Evolutionary conservation across 2,797 vertebrate species (phyloP), one percentile per base, ranked within the genome.

Genomic region (Mus minutoides): DNA sequence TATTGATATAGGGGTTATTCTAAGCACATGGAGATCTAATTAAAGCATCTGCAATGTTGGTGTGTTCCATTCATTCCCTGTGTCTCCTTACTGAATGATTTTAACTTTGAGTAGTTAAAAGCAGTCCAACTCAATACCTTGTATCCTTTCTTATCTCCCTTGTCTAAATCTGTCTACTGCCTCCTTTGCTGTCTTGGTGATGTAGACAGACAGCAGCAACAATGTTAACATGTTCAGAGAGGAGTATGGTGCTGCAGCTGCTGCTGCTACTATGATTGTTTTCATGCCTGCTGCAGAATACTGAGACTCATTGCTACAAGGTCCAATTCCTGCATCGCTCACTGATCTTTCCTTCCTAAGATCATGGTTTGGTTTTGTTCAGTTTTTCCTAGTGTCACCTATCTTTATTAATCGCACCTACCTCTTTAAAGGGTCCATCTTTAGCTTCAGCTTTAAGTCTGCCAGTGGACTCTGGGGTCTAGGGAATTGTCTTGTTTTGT

Each of bases 1-100:
- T 56, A 94, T 82, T 94, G 73, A 75, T 83, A 88, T 71, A 64
- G 46, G 16, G 46, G 14, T 84, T 87, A 88, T 80, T 73, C 73
- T 56, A 86, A 75, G 13, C 31, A 31, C 34, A 90, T 19, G 49
- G 56, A 91, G 78, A 90, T 17, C 49, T n/a, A 77, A 78, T 75
- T 85, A 85, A 85, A 29, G 34, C 91, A 7, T 22, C 13, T 34
- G 16, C 46, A 91, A 60, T 60, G 69, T n/a, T 52, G 11, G 6
- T 46, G 17, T n/a, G 5, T 58, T 94, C 40, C 21, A 62, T 87
- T 90, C n/a, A 58, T 86, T 94, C 64, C 29, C 60, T 40, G 0
- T 87, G 37, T 49, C 54, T 58, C 49, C 40, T 73, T 75, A 10
- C 22, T n/a, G 54, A 86, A 34, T 17, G 6, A 94, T 82, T 93